A percentile compares a stretch with the other conserved stretches of the same genome.
Evolutionary conservation across 2,888 invertebrate species (phyloP).

Genomic region (Chironomus tentans): DNA sequence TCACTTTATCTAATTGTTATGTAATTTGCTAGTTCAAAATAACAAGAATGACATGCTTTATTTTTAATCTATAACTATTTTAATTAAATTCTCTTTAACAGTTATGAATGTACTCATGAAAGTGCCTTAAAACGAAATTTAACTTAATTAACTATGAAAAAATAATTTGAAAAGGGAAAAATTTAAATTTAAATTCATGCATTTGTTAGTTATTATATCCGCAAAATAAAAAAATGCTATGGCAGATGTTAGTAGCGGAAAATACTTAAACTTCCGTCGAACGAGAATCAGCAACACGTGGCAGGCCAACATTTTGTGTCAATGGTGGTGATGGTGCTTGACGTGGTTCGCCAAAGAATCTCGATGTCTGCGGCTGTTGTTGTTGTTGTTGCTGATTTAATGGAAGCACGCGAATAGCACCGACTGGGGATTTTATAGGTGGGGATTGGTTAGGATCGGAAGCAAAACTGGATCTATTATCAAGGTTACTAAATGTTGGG

Average conservation of each 20-base stretch:
- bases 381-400: conserved; percentile 28
- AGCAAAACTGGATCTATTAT: conserved; percentile 36
- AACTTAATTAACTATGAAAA: too few species aligned
- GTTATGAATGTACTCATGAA: too few species aligned
- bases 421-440: background rate
- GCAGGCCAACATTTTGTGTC: conserved; percentile 40
- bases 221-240: too few species aligned
- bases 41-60: too few species aligned
- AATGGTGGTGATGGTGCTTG: conserved; percentile 31
- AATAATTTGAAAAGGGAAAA: too few species aligned
- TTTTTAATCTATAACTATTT: too few species aligned
- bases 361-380: conserved; percentile 33
- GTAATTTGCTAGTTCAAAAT: background rate
- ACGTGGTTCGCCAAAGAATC: conserved; percentile 31
- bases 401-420: conserved; percentile 13
- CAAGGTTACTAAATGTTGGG: conserved; percentile 41
- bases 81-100: too few species aligned
- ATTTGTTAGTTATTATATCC: too few species aligned
- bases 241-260: too few species aligned
- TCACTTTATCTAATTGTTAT: conserved; percentile 1
- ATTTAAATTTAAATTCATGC: too few species aligned
- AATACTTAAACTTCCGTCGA: conserved; percentile 41
- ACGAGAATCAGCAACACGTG: conserved; percentile 35
- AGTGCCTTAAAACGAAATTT: too few species aligned
- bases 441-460: conserved; percentile 22